Percentiles rank a stretch among this genome's conserved stretches.
phyloP scores from a whole-genome alignment of 2,888 invertebrate genomes.

The Luperina nickerlii region DNA sequence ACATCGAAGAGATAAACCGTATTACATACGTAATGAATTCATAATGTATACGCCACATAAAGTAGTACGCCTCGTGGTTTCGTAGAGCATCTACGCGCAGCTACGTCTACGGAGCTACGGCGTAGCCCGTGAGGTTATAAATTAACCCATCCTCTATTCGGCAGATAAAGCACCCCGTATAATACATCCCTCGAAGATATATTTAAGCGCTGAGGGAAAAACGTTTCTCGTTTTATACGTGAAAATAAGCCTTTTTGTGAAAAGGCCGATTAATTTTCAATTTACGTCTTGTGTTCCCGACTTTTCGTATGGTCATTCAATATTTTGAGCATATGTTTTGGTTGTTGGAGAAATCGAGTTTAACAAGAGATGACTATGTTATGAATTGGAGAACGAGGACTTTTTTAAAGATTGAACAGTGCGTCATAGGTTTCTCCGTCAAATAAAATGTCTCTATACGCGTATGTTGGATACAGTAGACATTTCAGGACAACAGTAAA shows the following conservation, averaged over 20 bases:
- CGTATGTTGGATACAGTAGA: constrained; percentile 50
- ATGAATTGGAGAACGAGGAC: background rate
- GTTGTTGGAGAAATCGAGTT: background rate
- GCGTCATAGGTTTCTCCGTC: background rate
- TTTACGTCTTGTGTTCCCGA: constrained; percentile 49
- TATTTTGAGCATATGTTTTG: constrained; percentile 6
- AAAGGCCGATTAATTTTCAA: constrained; percentile 63
- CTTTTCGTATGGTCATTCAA: constrained; percentile 10
- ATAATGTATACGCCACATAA: constrained; percentile 48
- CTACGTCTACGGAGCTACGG: constrained; percentile 58
- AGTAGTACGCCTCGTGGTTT: constrained; percentile 61
- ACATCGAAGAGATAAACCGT: constrained; percentile 32
- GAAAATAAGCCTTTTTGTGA: constrained; percentile 56
- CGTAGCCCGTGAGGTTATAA: constrained; percentile 65
- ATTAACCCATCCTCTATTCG: constrained; percentile 68
- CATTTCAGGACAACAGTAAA: constrained; percentile 68
- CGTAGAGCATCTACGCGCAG: constrained; percentile 60
- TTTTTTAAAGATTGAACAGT: background rate
- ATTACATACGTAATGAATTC: constrained; percentile 54
- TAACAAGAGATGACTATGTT: background rate
- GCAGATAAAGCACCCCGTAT: constrained; percentile 68
- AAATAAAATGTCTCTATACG: constrained; percentile 38
- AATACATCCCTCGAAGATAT: constrained; percentile 64
- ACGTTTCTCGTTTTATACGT: constrained; percentile 62
- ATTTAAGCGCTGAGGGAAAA: constrained; percentile 63